Evolutionary conservation across 2,113 vertebrate genomes (phyloP), one percentile per base, ranked within the genome.

Genomic region (Ciconia stormi): DNA sequence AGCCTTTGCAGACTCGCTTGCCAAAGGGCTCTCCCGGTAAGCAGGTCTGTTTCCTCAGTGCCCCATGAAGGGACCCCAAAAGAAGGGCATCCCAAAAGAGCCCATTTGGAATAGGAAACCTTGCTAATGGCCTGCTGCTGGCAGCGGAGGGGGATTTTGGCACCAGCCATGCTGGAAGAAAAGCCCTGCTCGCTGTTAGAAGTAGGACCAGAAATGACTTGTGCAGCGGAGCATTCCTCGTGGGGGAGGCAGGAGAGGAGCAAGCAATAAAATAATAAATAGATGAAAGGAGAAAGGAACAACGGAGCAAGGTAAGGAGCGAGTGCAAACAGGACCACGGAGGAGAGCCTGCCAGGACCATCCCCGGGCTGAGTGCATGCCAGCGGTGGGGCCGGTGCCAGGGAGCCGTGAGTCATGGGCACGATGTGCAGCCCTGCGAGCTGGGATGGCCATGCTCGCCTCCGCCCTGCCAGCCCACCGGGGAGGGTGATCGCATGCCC

Each of bases 401-500:
- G 78, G 44, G 47, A 89, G 21, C 63, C 21, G 4, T 26, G 87
- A 91, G 38, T 42, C 62, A 79, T 0, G 0, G 59, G 25, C 76
- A 22, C 0, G 1, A 72, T 0, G 2, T 4, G 7, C 44, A 71
- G 84, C 74, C 38, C 59, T 7, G 50, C 3, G 3, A 36, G 27
- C 30, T 6, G 44, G 42, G 66, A 11, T 7, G 9, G 52, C 36
- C 34, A 6, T 2, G 0, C 20, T 80, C 4, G 2, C 14, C 72
- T 47, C 12, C 0, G 1, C 20, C 55, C 46, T 22, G 30, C 32
- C 80, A 23, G 47, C 65, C 40, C 65, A 4, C 22, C 1, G 1
- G 40, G 14, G 14, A 46, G 19, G 29, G 44, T 2, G n/a, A 14
- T 16, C 13, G 5, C 34, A 7, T 0, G 1, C 29, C 61, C 40